phyloP scores from a whole-genome alignment of 2,113 vertebrate genomes.

The Melanerpes formicivorus region DNA sequence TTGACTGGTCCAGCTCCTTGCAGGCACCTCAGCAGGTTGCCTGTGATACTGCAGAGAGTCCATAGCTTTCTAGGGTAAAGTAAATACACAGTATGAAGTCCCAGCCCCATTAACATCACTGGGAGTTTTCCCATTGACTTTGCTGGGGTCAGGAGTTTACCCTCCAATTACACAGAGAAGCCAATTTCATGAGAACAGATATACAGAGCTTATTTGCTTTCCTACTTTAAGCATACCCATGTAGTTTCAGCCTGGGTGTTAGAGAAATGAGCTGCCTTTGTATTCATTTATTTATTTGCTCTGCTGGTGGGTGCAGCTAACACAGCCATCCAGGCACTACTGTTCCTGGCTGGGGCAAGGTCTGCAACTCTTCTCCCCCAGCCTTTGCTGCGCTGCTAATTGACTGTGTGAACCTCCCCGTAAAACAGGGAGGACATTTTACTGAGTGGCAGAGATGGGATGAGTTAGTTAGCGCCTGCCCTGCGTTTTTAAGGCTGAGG shows the following conservation, averaged over 20 bases:
- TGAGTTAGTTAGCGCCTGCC: background rate
- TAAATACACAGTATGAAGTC: background rate
- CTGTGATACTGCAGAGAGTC: background rate
- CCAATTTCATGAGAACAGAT: background rate
- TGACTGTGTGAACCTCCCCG: background rate
- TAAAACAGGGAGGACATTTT: background rate
- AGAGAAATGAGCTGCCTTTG: background rate
- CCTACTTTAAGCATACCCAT: background rate
- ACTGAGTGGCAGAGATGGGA: background rate
- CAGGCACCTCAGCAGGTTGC: background rate
- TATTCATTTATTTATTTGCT: background rate
- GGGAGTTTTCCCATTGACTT: constrained; percentile 6
- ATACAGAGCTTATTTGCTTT: background rate
- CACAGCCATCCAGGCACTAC: background rate
- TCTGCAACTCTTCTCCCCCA: background rate
- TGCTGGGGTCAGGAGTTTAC: background rate
- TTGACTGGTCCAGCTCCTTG: background rate
- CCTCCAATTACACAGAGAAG: background rate
- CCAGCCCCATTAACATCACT: background rate
- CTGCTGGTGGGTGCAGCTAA: background rate
- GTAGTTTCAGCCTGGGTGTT: background rate
- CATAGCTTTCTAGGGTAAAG: background rate
- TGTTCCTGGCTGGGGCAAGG: background rate
- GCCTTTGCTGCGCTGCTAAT: background rate
- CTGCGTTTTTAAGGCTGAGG: background rate